Evolutionary conservation across 2,113 vertebrate genomes (phyloP), one percentile per base, ranked within the genome.

Genomic region (Brachirus orientalis): DNA sequence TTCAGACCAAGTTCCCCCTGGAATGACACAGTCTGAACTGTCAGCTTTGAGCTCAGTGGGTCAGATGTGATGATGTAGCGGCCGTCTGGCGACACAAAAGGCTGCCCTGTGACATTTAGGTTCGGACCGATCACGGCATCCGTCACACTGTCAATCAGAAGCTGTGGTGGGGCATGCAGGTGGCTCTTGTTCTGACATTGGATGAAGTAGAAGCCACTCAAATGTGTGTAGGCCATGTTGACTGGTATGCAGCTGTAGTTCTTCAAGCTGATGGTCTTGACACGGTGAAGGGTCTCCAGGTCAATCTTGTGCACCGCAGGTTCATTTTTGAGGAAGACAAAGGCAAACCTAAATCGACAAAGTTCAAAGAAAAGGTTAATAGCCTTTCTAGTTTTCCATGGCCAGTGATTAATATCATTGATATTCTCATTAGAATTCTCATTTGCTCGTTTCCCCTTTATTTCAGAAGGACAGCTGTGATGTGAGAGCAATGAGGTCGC

Each of bases 191-290:
- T 87, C 56, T 74, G 70, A 77, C 97, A 98, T 65, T 96, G 94
- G 63, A 99, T 61, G 0, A 99, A 93, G 88, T 94, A 97, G 89
- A 95, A 95, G 19, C 97, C 97, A 0, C 96, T 95, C 65, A 98
- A 87, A 77, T 99, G 97, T 0, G 95, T 97, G 77, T 97, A 96
- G 0, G 94, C 97, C 95, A 98, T 96, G 91, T 90, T 88, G 78
- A 88, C 87, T 0, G 97, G 97, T 0, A 91, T 0, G 40, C 97
- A 99, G 93, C 94, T 82, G 4, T 90, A 82, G 60, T 90, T 92
- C 47, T 78, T 87, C 50, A 99, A 91, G 88, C 65, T 90, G 86
- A 98, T 95, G 19, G 94, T 97, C 90, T 97, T 98, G 72, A 99
- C 68, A 8, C 69, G 91, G 50, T 88, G 90, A 87, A 99, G 88